Conservation (phyloP, 2,888 invertebrate species). For the Lobophora halterata region DNA sequence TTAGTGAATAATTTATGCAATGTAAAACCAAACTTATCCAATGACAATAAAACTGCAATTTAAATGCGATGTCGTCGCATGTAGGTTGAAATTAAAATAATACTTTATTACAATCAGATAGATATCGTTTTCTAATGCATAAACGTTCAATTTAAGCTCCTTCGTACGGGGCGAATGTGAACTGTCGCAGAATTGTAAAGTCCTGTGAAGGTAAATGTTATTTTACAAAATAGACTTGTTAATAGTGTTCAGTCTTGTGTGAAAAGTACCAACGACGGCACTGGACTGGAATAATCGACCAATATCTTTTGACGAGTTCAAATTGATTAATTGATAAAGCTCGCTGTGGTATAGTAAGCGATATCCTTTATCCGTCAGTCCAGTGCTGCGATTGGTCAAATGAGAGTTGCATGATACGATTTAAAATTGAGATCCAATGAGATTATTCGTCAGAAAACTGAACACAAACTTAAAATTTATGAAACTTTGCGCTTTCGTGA, state of each 20-base stretch:
- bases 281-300: slow-evolving; percentile 14
- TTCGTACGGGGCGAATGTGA: slow-evolving; percentile 26
- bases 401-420: slow-evolving; percentile 13
- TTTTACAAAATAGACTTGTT: slow-evolving; percentile 78
- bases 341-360: slow-evolving; percentile 3
- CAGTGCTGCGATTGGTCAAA: slow-evolving; percentile 3
- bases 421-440: slow-evolving; percentile 31
- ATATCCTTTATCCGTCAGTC: slow-evolving; percentile 1
- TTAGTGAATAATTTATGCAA: slow-evolving; percentile 18
- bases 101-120: slow-evolving; percentile 16
- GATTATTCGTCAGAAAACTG: slow-evolving; percentile 30
- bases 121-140: slow-evolving; percentile 19
- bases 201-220: slow-evolving; percentile 57
- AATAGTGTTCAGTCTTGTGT: slow-evolving; percentile 79
- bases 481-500: slow-evolving; percentile 44
- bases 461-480: slow-evolving; percentile 29
- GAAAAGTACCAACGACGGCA: slow-evolving; percentile 48
- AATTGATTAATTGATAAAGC: not conserved
- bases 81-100: slow-evolving; percentile 17
- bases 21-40: slow-evolving; percentile 13
- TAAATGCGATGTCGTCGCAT: slow-evolving; percentile 11
- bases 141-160: slow-evolving; percentile 17
- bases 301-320: too few relatives aligned
- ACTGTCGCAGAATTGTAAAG: slow-evolving; percentile 34
- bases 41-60: slow-evolving; percentile 16